Evolutionary conservation across 2,113 vertebrate genomes (phyloP).

Genomic region (Chaetura pelagica): DNA sequence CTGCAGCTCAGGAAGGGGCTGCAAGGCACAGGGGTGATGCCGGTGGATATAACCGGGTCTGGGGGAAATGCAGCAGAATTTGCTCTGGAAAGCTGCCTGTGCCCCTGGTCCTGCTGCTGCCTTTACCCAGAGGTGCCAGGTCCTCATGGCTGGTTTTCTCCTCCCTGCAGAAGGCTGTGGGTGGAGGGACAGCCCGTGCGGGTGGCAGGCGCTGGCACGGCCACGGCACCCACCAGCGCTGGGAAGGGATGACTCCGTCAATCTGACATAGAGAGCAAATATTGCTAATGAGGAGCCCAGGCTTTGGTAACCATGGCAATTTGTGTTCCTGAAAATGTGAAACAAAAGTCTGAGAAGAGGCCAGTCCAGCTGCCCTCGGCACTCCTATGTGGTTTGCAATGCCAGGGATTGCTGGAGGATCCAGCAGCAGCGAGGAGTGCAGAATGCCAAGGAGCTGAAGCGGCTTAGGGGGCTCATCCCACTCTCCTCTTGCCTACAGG

Average conservation of each 20-base stretch:
- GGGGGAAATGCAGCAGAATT: background rate
- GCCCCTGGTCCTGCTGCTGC: rapidly evolving
- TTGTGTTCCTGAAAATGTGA: background rate
- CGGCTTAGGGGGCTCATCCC: background rate
- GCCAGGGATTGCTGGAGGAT: rapidly evolving
- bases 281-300: conserved; percentile 63
- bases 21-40: background rate
- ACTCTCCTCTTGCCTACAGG: background rate
- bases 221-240: background rate
- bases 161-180: background rate
- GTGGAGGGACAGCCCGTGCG: background rate
- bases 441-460: background rate
- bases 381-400: background rate
- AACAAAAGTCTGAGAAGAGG: conserved; percentile 10
- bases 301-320: conserved; percentile 74
- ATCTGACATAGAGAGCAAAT: conserved; percentile 61
- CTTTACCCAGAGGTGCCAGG: background rate
- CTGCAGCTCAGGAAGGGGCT: background rate
- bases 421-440: rapidly evolving
- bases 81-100: background rate
- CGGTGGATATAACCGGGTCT: background rate
- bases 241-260: conserved; percentile 36
- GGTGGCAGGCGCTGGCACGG: background rate
- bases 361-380: background rate
- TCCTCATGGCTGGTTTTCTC: background rate